Evolutionary conservation across 2,113 vertebrate genomes (phyloP).

Genomic region (Callaeas wilsoni): DNA sequence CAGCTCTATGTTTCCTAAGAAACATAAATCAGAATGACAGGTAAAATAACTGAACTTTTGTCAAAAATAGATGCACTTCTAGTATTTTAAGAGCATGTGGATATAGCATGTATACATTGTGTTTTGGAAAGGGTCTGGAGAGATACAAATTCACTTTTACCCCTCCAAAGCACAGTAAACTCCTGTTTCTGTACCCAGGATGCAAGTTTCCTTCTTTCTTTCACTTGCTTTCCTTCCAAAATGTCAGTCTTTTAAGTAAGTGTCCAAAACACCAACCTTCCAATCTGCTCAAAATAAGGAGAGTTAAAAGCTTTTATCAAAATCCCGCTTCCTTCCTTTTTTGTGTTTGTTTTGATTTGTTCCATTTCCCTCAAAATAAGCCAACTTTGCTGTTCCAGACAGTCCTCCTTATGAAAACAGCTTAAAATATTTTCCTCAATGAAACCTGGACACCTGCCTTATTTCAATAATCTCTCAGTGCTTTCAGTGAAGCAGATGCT

Average conservation of each 20-base stretch:
- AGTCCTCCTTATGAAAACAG: not conserved
- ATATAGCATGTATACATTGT: not conserved
- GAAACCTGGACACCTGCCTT: conserved; percentile 20
- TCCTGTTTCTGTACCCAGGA: not conserved
- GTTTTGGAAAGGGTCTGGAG: not conserved
- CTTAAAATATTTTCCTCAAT: conserved; percentile 10
- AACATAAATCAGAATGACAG: conserved; percentile 7
- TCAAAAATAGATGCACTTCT: not conserved
- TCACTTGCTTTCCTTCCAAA: not conserved
- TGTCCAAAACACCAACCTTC: not conserved
- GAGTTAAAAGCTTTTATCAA: not conserved
- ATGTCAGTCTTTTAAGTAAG: not conserved
- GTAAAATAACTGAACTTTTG: not conserved
- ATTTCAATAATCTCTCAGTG: not conserved
- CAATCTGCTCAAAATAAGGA: not conserved
- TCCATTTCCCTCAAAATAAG: not conserved
- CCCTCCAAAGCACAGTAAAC: not conserved
- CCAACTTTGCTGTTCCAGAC: not conserved
- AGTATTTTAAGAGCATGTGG: not conserved
- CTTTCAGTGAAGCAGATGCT: not conserved
- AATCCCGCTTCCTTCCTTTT: not conserved
- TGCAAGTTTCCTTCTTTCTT: not conserved
- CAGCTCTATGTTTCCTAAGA: not conserved
- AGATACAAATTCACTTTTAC: not conserved
- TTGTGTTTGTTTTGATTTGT: not conserved